Evolutionary conservation across 2,797 vertebrate genomes (phyloP).

Genomic region (Ibycter americanus): DNA sequence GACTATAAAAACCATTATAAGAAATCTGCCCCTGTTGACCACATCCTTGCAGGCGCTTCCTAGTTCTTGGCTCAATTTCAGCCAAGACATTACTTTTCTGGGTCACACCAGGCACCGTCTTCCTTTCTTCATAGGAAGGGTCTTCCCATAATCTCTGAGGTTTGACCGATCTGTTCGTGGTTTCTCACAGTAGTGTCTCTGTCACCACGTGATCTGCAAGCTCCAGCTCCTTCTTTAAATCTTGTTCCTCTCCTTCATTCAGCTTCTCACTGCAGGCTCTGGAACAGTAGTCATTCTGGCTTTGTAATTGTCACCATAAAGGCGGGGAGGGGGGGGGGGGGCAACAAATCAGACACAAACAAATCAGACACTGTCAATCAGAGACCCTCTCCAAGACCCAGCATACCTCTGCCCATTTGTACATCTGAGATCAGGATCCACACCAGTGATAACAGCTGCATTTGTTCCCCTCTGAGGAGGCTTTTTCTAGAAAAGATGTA

Average conservation of each 20-base stretch:
- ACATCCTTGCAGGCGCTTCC: neutral
- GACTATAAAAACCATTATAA: neutral
- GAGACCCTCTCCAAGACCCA: neutral
- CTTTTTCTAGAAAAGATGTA: neutral
- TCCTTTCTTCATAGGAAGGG: neutral
- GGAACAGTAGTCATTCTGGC: neutral
- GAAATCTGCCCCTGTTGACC: neutral
- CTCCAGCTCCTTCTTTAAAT: neutral
- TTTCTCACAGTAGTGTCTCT: neutral
- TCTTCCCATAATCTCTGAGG: neutral
- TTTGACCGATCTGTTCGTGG: neutral
- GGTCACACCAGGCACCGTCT: rapidly evolving
- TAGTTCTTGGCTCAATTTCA: neutral
- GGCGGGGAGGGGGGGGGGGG: too few relatives aligned
- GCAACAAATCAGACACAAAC: neutral
- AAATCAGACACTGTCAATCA: neutral
- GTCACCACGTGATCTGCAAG: neutral
- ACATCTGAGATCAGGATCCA: neutral
- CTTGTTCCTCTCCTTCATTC: neutral
- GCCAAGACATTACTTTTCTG: neutral
- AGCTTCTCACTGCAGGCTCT: neutral
- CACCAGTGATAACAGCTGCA: neutral
- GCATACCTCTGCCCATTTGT: neutral
- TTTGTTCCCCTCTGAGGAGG: neutral
- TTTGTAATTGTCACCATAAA: neutral